Percentiles rank a stretch among this genome's conserved stretches.
Conservation (phyloP, 2,888 invertebrate species). For the Sepiola atlantica region DNA sequence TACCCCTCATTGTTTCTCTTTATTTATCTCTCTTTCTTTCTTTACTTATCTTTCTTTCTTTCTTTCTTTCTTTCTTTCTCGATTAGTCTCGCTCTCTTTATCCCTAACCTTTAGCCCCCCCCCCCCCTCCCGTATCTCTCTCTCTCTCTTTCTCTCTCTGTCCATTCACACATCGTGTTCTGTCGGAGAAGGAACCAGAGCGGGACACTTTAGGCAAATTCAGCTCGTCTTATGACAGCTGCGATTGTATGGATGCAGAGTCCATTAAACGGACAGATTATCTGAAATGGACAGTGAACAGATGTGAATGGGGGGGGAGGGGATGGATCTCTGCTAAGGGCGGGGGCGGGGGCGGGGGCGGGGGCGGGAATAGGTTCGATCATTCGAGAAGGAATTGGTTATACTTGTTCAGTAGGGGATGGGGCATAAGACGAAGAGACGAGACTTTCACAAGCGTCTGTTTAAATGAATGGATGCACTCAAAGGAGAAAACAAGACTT, state of each 20-base stretch:
- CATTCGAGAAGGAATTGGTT: background rate
- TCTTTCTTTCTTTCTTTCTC: too few species aligned
- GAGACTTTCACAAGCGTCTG: background rate
- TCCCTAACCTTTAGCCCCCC: too few species aligned
- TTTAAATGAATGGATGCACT: background rate
- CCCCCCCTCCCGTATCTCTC: too few species aligned
- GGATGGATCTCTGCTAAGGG: background rate
- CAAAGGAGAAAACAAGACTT: background rate
- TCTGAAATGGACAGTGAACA: background rate
- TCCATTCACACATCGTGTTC: background rate
- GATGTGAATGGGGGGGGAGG: background rate
- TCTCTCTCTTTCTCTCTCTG: background rate
- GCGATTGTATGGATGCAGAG: slow-evolving; percentile 15
- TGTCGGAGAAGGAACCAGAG: background rate
- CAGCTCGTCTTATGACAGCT: background rate
- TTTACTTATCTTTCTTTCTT: too few species aligned
- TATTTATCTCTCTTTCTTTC: too few species aligned
- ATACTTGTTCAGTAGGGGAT: background rate
- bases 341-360: background rate
- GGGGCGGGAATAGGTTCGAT: background rate
- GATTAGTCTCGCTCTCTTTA: too few species aligned
- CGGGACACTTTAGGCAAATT: background rate
- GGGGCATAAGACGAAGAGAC: background rate
- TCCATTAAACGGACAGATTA: background rate
- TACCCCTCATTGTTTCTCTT: too few species aligned